These are phyloP conservation scores for Sthenelais limicola DNA, from an alignment of 2,888 invertebrate genomes.

Conservation along the genomic window DNA sequence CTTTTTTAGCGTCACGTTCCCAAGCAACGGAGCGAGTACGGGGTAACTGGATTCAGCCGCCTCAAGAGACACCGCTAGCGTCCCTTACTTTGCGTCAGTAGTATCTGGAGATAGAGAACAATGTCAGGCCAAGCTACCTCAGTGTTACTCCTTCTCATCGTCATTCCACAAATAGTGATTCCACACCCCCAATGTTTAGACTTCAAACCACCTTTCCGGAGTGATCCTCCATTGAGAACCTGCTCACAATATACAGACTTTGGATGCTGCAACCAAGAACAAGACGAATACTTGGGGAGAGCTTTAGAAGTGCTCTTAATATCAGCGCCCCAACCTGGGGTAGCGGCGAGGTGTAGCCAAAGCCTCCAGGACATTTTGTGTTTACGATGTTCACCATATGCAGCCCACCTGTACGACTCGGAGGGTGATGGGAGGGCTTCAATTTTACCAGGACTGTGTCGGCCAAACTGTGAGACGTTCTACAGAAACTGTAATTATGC, in stretches of 20 bases:
- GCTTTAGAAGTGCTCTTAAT: constrained; percentile 52
- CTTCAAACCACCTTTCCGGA: constrained; percentile 62
- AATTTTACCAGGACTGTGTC: constrained; percentile 65
- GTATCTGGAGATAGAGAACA: too few species aligned
- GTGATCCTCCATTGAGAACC: constrained; percentile 54
- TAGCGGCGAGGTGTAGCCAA: constrained; percentile 55
- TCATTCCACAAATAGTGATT: too few species aligned
- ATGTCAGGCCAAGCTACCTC: too few species aligned
- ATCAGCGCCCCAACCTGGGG: neutral
- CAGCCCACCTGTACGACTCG: constrained; percentile 66
- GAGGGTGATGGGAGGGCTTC: constrained; percentile 55
- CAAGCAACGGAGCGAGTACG: too few species aligned
- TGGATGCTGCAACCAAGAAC: constrained; percentile 62
- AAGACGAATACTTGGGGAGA: constrained; percentile 53
- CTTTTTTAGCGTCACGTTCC: too few species aligned
- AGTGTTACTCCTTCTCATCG: too few species aligned
- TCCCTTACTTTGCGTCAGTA: too few species aligned
- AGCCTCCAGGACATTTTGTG: constrained; percentile 61
- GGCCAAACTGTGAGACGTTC: constrained; percentile 57
- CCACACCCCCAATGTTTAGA: constrained; percentile 70
- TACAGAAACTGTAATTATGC: constrained; percentile 57
- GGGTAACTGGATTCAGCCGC: too few species aligned
- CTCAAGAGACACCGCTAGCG: too few species aligned
- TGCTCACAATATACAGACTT: constrained; percentile 61
- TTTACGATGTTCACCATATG: constrained; percentile 68